Conservation (phyloP, 2,113 vertebrate species). For the Triplophysa rosa region DNA sequence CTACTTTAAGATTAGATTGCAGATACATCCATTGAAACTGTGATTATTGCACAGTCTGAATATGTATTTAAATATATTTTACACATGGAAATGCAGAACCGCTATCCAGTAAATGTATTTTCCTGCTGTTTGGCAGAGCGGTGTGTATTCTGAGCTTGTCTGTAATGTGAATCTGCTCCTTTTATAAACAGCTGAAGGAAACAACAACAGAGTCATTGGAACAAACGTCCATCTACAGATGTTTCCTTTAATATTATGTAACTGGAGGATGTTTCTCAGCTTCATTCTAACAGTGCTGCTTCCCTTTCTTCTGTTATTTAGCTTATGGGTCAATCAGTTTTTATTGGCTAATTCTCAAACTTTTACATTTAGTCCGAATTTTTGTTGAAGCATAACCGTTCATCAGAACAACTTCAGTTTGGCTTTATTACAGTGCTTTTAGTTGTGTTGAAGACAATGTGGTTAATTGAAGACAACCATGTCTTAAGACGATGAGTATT, state of each 20-base stretch:
- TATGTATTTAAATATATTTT: not conserved
- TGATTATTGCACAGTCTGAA: not conserved
- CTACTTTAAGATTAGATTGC: not conserved
- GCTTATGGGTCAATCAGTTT: too few species aligned
- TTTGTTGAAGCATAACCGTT: too few species aligned
- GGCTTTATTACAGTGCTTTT: too few species aligned
- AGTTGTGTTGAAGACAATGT: too few species aligned
- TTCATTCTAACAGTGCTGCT: too few species aligned
- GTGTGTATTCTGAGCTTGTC: constrained; percentile 1
- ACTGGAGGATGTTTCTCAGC: constrained; percentile 22
- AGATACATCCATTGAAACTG: not conserved
- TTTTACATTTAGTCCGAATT: too few species aligned
- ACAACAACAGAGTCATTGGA: constrained; percentile 36
- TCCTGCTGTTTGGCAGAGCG: constrained; percentile 17
- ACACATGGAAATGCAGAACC: constrained; percentile 1
- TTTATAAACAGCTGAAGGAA: constrained; percentile 26
- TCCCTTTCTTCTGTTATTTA: too few species aligned
- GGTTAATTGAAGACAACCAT: too few species aligned
- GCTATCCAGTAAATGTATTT: not conserved
- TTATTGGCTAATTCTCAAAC: too few species aligned
- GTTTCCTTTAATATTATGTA: constrained; percentile 49
- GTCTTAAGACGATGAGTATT: too few species aligned
- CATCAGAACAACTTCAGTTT: too few species aligned
- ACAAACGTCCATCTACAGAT: constrained; percentile 47
- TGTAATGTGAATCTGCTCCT: not conserved